Percentiles rank a stretch among this genome's conserved stretches.
Conservation (phyloP, 2,113 vertebrate genomes). For the Nettapus auritus region DNA sequence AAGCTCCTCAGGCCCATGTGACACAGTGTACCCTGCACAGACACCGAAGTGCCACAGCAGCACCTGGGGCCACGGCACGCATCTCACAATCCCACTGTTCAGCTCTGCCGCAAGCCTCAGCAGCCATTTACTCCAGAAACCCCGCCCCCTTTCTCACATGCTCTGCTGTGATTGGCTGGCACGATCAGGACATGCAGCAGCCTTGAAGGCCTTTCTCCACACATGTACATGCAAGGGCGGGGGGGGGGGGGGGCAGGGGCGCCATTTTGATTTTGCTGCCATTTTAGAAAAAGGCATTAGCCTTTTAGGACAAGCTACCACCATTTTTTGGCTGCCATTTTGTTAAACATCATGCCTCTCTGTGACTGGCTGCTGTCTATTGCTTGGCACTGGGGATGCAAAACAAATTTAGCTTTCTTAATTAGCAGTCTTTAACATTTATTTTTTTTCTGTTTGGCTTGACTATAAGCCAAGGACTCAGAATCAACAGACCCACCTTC, state of each 20-base stretch:
- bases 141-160: not conserved
- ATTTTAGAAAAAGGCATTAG: not conserved
- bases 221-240: too few species aligned
- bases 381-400: not conserved
- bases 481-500: not conserved
- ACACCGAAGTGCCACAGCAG: too few species aligned
- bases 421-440: not conserved
- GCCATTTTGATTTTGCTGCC: not conserved
- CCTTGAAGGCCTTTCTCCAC: not conserved
- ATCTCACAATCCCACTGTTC: too few species aligned
- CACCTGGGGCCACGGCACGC: too few species aligned
- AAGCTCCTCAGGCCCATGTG: not conserved
- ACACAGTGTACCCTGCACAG: too few species aligned
- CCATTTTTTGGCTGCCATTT: fast-evolving
- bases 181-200: too few species aligned
- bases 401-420: not conserved
- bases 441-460: not conserved
- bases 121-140: not conserved
- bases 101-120: not conserved
- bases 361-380: not conserved
- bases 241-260: not conserved
- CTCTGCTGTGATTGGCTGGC: not conserved
- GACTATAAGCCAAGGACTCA: not conserved
- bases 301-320: not conserved
- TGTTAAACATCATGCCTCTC: fast-evolving